Conservation (phyloP, 64 coral and sea anemone genomes). For the Stichodactyla helianthus region DNA sequence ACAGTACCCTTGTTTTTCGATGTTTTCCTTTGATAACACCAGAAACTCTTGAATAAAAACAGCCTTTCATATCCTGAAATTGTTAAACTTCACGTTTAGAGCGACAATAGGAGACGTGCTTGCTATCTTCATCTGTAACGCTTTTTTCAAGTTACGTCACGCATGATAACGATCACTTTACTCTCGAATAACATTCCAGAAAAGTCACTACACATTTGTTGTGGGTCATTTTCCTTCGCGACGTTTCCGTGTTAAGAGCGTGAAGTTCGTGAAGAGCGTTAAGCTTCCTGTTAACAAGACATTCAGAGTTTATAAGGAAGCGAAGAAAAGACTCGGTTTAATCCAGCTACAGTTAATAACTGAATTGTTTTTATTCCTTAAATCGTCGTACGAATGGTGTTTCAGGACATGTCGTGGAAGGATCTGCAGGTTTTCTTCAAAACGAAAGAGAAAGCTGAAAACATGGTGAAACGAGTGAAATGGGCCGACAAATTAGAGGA, state of each 20-base stretch:
- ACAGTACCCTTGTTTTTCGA: neutral
- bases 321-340: too few species aligned
- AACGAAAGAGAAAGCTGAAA: constrained; percentile 16
- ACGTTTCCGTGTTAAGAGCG: neutral
- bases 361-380: neutral
- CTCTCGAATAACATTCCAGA: neutral
- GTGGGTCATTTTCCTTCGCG: neutral
- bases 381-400: neutral
- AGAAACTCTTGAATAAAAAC: neutral
- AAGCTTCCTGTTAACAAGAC: too few species aligned
- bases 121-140: neutral
- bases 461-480: constrained; percentile 56
- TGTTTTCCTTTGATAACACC: neutral
- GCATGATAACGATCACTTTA: constrained; percentile 1
- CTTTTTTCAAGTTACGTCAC: neutral
- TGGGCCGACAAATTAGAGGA: constrained; percentile 74
- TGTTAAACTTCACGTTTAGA: neutral
- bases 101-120: neutral
- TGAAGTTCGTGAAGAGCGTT: neutral
- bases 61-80: neutral
- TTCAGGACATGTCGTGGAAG: constrained; percentile 20
- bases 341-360: neutral
- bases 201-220: neutral
- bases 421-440: constrained; percentile 16
- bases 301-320: too few species aligned